A percentile compares a stretch with the other conserved stretches of the same genome.
These are phyloP conservation scores for Addax nasomaculatus DNA, from an alignment of 2,113 vertebrate genomes.

Conservation along the genomic window DNA sequence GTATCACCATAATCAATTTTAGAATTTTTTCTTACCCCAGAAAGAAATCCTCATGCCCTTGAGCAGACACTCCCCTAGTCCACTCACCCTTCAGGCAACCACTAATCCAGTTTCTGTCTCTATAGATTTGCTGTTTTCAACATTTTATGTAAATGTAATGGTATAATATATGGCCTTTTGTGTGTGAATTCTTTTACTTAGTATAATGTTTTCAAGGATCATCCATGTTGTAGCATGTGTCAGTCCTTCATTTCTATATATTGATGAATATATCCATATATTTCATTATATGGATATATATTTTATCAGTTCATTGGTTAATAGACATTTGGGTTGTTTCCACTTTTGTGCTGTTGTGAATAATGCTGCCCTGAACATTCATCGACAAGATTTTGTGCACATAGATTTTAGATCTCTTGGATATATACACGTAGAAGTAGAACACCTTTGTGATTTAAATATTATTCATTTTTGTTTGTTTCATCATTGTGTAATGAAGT, in stretches of 20 bases:
- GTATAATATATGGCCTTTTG: background rate
- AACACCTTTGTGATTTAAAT: slow-evolving; percentile 58
- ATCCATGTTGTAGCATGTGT: background rate
- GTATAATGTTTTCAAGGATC: slow-evolving; percentile 2
- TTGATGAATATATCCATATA: background rate
- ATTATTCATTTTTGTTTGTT: slow-evolving; percentile 70
- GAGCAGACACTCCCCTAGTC: background rate
- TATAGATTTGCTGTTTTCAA: background rate
- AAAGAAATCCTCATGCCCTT: background rate
- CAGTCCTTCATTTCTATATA: background rate
- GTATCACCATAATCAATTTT: background rate
- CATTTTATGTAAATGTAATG: background rate
- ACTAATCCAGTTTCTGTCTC: background rate
- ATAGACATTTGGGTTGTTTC: background rate
- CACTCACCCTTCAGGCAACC: background rate
- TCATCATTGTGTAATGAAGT: slow-evolving; percentile 75
- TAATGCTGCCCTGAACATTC: background rate
- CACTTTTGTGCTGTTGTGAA: background rate
- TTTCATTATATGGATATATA: background rate
- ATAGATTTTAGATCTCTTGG: slow-evolving; percentile 1
- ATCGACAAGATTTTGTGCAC: background rate
- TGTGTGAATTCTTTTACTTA: background rate
- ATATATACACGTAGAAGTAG: background rate
- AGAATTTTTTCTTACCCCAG: background rate
- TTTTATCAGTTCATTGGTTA: background rate